Evolutionary conservation across 2,113 vertebrate species (phyloP), one percentile per base, ranked within the genome.

Genomic region (Hystrix brachyura): DNA sequence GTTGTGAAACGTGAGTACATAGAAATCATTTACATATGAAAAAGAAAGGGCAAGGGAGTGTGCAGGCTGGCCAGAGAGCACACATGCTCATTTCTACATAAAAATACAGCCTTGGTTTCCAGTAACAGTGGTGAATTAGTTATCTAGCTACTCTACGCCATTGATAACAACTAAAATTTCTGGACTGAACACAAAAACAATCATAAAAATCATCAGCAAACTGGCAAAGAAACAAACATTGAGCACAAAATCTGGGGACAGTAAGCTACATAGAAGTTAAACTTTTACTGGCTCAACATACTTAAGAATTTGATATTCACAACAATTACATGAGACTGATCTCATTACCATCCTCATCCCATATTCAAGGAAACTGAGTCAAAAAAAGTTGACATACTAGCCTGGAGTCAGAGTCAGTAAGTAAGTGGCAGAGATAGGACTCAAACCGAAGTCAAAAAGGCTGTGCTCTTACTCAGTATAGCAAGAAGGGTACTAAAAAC

Each of bases 131-230:
- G 53, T 3, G 13, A 90, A 53, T 2, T 23, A 64, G 48, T 29
- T 55, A 86, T 34, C 64, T 25, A 72, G 29, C 51, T 34, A 83
- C 7, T 74, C 19, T 11, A n/a, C 17, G 59, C 48, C 93, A 71
- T 0, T 94, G 57, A 90, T 76, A 71, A 92, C 46, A 64, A 74
- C n/a, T 17, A 51, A 69, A 82, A 90, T 27, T 46, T 29, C 65
- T 48, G 8, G 12, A 51, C 19, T 69, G 9, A 59, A 29, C 46
- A 69, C 21, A 32, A 46, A n/a, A 27, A 38, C 38, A 17, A 32
- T 8, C 89, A 43, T 89, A n/a, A 88, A 95, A 83, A 78, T 46
- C 72, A 84, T n/a, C 88, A 64, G 65, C 43, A 55, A 93, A 59
- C 86, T 81, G 18, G 65, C 64, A 85, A 93, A 74, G 57, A 91